These are phyloP conservation scores for Timandra comae DNA, from an alignment of 2,888 invertebrate species.

Conservation along the genomic window DNA sequence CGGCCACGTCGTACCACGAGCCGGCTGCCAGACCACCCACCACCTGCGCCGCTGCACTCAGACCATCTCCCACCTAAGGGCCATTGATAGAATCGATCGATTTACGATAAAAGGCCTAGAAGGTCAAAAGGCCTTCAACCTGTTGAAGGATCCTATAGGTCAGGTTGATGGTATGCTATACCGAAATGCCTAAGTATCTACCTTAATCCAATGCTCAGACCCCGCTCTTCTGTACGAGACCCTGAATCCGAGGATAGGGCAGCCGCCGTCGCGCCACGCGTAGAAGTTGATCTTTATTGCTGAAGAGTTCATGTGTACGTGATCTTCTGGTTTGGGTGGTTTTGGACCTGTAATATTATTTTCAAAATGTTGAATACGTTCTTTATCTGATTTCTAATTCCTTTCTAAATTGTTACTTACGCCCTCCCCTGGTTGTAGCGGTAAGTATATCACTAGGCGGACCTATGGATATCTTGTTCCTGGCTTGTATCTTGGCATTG, in stretches of 20 bases:
- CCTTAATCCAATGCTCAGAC: constrained; percentile 72
- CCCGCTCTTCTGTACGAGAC: constrained; percentile 80
- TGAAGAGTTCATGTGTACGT: constrained; percentile 85
- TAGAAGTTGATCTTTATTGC: constrained; percentile 85
- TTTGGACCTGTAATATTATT: constrained; percentile 75
- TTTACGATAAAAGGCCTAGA: too few species aligned
- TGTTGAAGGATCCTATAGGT: too few species aligned
- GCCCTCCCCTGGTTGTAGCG: constrained; percentile 84
- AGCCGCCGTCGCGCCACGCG: constrained; percentile 89
- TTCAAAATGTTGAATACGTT: too few species aligned
- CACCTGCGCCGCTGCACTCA: constrained; percentile 60
- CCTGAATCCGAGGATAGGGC: constrained; percentile 84
- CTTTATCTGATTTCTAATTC: too few species aligned
- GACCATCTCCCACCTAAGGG: constrained; percentile 53
- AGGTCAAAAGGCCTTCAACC: too few species aligned
- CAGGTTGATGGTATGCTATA: neutral
- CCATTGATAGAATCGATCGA: too few species aligned
- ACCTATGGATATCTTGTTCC: constrained; percentile 86
- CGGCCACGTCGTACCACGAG: constrained; percentile 78
- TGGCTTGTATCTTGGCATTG: constrained; percentile 83
- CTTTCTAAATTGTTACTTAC: too few species aligned
- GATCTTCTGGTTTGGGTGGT: constrained; percentile 81
- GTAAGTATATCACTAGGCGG: constrained; percentile 80
- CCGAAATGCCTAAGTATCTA: constrained; percentile 16
- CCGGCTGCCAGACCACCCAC: constrained; percentile 74